phyloP scores from a whole-genome alignment of 2,888 invertebrate species.

The Crepidodera aurea region DNA sequence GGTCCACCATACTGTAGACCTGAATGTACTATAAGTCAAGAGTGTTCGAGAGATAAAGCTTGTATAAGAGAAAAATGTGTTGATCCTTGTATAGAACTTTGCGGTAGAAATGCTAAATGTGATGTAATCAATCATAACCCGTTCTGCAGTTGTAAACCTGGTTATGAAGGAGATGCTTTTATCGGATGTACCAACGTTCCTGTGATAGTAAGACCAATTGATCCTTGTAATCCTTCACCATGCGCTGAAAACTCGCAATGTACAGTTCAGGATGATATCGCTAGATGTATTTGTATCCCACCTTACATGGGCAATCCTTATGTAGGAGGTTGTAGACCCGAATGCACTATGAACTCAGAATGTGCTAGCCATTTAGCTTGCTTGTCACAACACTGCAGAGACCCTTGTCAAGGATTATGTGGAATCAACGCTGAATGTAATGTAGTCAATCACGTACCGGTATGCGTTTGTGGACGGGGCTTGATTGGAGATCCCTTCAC shows the following conservation, averaged over 20 bases:
- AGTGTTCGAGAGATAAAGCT: slow-evolving; percentile 80
- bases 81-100: slow-evolving; percentile 84
- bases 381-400: slow-evolving; percentile 78
- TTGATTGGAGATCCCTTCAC: slow-evolving; percentile 78
- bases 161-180: slow-evolving; percentile 84
- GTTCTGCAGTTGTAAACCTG: slow-evolving; percentile 76
- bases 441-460: slow-evolving; percentile 78
- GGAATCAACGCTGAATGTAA: slow-evolving; percentile 80
- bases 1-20: slow-evolving; percentile 85
- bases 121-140: slow-evolving; percentile 73
- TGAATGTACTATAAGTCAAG: slow-evolving; percentile 81
- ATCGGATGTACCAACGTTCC: slow-evolving; percentile 77
- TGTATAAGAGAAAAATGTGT: slow-evolving; percentile 80
- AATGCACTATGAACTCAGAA: slow-evolving; percentile 83
- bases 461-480: slow-evolving; percentile 77
- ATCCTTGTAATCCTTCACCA: slow-evolving; percentile 82
- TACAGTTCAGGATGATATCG: slow-evolving; percentile 78
- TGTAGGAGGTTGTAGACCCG: slow-evolving; percentile 83
- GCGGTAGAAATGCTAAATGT: slow-evolving; percentile 81
- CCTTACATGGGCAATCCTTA: slow-evolving; percentile 87
- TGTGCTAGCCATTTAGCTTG: slow-evolving; percentile 84
- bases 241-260: slow-evolving; percentile 90
- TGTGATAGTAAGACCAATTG: slow-evolving; percentile 68
- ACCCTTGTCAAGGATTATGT: slow-evolving; percentile 81
- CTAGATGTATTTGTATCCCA: slow-evolving; percentile 79